phyloP scores from a whole-genome alignment of 1,140 invertebrate genomes.

The Steinernema feltiae region DNA sequence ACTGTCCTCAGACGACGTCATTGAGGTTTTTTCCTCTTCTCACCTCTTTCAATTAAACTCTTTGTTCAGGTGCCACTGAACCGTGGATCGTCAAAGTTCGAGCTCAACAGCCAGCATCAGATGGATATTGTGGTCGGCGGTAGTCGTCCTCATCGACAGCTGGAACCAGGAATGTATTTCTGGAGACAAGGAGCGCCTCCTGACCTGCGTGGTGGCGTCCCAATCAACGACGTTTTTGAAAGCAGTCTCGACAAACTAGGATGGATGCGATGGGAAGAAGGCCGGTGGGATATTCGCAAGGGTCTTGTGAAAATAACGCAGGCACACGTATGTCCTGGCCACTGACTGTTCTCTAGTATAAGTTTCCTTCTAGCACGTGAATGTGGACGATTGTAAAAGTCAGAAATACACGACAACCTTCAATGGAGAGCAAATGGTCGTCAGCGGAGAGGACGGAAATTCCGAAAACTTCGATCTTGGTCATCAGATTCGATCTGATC shows the following conservation, averaged over 20 bases:
- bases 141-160: conserved; percentile 37
- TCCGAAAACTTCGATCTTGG: conserved; percentile 43
- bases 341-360: neutral
- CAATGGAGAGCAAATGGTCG: conserved; percentile 47
- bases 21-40: conserved; percentile 18
- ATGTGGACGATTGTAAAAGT: conserved; percentile 47
- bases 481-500: conserved; percentile 36
- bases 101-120: conserved; percentile 38
- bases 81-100: conserved; percentile 44
- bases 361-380: conserved; percentile 36
- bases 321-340: conserved; percentile 34
- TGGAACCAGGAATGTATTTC: conserved; percentile 48
- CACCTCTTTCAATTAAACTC: neutral
- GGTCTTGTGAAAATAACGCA: conserved; percentile 45
- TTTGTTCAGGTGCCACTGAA: conserved; percentile 41
- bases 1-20: conserved; percentile 28
- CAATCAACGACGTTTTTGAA: conserved; percentile 41
- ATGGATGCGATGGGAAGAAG: conserved; percentile 43
- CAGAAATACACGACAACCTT: conserved; percentile 47
- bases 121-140: conserved; percentile 41
- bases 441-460: conserved; percentile 33
- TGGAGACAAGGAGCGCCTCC: conserved; percentile 29
- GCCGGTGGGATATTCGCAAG: conserved; percentile 40
- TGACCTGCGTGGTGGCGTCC: conserved; percentile 28
- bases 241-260: conserved; percentile 45